Evolutionary conservation across 2,113 vertebrate genomes (phyloP).

Genomic region (Rhinolophus ferrumequinum): DNA sequence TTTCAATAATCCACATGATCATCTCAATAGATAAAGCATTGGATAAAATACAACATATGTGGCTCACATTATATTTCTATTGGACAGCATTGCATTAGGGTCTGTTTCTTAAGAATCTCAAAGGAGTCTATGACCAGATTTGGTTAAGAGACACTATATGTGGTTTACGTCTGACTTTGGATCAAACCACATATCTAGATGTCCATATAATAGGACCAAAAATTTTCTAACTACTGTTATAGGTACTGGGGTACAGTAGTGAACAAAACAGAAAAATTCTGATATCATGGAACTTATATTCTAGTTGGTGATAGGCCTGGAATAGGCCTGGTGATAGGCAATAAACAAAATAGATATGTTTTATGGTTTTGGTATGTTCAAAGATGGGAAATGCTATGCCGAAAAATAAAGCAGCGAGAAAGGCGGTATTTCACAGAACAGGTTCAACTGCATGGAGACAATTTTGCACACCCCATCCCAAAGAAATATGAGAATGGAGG

Average conservation of each 20-base stretch:
- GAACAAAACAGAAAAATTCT: neutral
- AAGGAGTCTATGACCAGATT: neutral
- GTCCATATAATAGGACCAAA: neutral
- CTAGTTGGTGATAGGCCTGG: neutral
- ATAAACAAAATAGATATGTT: neutral
- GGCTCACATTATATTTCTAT: neutral
- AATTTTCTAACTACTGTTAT: neutral
- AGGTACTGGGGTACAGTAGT: neutral
- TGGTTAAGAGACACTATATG: neutral
- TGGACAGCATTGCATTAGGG: neutral
- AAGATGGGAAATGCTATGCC: neutral
- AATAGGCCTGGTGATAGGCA: neutral
- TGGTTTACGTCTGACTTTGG: neutral
- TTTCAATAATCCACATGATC: neutral
- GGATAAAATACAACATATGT: no score
- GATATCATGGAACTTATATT: neutral
- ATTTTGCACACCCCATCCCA: no score
- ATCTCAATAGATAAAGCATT: neutral
- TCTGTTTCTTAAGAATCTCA: neutral
- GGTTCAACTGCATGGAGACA: no score
- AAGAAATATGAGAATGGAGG: neutral
- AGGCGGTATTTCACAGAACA: no score
- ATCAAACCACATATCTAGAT: neutral
- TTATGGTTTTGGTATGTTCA: neutral
- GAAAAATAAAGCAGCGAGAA: neutral